Base-by-base conservation (phyloP, 64 coral and sea anemone species). In the Actinia equina region DNA sequence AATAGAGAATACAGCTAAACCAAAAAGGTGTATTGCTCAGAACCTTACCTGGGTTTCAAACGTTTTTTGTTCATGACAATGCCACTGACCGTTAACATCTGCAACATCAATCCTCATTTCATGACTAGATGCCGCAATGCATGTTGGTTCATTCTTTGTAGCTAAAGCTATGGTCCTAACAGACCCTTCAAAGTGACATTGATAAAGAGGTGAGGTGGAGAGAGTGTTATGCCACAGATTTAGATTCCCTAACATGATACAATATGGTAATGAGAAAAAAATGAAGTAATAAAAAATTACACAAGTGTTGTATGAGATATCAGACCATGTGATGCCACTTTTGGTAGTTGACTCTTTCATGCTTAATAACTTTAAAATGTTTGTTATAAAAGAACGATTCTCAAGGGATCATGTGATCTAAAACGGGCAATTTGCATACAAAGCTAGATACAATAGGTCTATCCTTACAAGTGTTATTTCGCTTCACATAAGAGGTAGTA, bases 1-100 rank as follows among this genome's bases (percentile, higher is more conserved):
- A 37, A 37, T 37, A 37, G 17, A 23, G 22, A 20, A 65, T 65
- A 6, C 18, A 22, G 2, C 17, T 19, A 65, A 65, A 65, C 14
- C 18, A 25, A 74, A 74, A 74, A 74, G 8, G n/a, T 74, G 13
- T n/a, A 74, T n/a, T 74, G 22, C 14, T 74, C 3, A 74, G 22
- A 74, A 13, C 18, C 78, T 63, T 82, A 98, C 95, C 89, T 89
- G 92, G 20, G 89, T 85, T 90, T 94, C 89, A 92, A 88, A 94
- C 20, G 90, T 90, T 25, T 77, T 94, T 23, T 82, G 79, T 56
- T 86, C 58, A 57, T 45, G 27, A 63, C 92, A 89, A n/a, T 77
- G 58, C 95, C 95, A 98, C 18, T 88, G 84, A 44, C 89, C 89
- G 87, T 89, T 91, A 15, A 56, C 61, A 44, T 87, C 89, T 52